Evolutionary conservation across 2,113 vertebrate genomes (phyloP), one percentile per base, ranked within the genome.

Genomic region (Rhinichthys klamathensis): DNA sequence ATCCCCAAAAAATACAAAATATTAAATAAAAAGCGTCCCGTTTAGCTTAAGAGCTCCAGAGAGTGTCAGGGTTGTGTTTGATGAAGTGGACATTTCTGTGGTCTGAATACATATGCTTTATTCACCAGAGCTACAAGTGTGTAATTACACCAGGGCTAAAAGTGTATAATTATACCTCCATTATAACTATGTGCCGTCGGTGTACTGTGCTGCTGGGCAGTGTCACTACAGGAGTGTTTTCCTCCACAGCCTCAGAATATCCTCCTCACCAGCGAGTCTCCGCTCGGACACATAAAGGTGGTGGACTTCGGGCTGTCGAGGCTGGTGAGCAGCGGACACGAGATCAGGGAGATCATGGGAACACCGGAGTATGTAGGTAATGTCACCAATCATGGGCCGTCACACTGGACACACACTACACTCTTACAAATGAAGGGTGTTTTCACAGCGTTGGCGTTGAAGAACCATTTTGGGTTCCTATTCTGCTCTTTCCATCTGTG

Each of bases 251-350:
- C 94, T 82, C 94, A 95, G 91, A 95, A 95, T 86, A 94, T 95
- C 88, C 93, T 95, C 58, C 92, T 95, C 85, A 95, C 94, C 61
- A 92, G 93, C 74, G 87, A 87, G 38, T 83, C 90, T 85, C 94
- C 93, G 61, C 88, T 95, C 83, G 94, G 94, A 2, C 92, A 95
- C 84, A 92, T 95, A 13, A 94, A 95, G 91, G 93, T 95, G 2
- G 94, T 95, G 82, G 94, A 95, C 67, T 95, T 95, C 9, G 94
- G 94, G 60, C 90, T 95, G 84, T 95, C 94, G 63, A 92, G 94
- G 85, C 91, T 92, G 89, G 81, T 95, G 72, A 92, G 91, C 93
- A 92, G 88, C 84, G 91, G 90, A 51, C 93, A 93, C 83, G 94
- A 95, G 84, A 91, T 95, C 65, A 60, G 94, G 60, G 94, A 95